These are phyloP conservation scores for Dromas ardeola DNA, from an alignment of 2,113 vertebrate species.

Conservation along the genomic window DNA sequence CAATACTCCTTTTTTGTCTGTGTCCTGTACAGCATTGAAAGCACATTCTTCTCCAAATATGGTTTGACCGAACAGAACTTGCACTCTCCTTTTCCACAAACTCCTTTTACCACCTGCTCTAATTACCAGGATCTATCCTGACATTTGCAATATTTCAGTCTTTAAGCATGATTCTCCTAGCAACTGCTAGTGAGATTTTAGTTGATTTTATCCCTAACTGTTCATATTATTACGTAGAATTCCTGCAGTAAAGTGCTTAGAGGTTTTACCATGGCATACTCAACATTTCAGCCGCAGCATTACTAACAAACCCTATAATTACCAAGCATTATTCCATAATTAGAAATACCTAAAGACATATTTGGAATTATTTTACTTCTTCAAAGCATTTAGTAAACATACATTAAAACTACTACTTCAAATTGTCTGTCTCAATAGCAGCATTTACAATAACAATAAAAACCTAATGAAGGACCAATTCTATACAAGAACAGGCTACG, in stretches of 20 bases:
- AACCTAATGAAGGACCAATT: not conserved
- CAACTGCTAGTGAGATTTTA: not conserved
- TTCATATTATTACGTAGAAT: not conserved
- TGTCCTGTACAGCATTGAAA: not conserved
- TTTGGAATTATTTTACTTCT: not conserved
- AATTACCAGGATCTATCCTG: not conserved
- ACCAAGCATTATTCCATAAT: not conserved
- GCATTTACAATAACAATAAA: not conserved
- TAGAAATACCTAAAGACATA: not conserved
- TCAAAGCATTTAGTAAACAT: not conserved
- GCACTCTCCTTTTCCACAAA: not conserved
- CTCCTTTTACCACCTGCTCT: slow-evolving; percentile 15
- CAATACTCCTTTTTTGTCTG: not conserved
- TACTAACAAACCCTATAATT: not conserved
- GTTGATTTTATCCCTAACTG: not conserved
- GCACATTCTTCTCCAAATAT: slow-evolving; percentile 49
- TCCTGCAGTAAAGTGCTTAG: not conserved
- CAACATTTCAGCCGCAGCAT: not conserved
- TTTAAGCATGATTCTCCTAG: not conserved
- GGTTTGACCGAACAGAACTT: slow-evolving; percentile 7
- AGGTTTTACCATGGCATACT: not conserved
- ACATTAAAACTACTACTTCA: not conserved
- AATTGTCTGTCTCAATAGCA: not conserved
- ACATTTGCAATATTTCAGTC: not conserved
- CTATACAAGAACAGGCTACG: not conserved